Percentiles rank a stretch among this genome's conserved stretches.
Evolutionary conservation across 2,797 vertebrate species (phyloP).

Genomic region (Potorous gilbertii): DNA sequence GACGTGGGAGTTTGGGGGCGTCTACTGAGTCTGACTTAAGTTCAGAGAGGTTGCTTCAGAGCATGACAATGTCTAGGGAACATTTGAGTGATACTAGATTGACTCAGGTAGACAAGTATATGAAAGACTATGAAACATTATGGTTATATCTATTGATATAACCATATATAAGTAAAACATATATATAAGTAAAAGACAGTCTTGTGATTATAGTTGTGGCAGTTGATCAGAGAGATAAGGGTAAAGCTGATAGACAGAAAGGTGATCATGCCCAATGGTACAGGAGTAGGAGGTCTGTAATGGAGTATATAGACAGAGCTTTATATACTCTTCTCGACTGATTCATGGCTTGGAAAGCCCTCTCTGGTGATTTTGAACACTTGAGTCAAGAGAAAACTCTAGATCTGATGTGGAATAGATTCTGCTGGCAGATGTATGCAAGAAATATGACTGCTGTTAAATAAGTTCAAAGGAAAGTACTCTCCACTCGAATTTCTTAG

Average conservation of each 20-base stretch:
- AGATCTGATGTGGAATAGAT: not conserved
- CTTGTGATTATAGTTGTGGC: not conserved
- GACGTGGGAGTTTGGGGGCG: not conserved
- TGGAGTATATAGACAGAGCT: not conserved
- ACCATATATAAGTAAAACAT: too few species aligned
- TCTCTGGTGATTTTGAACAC: not conserved
- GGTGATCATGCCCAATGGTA: not conserved
- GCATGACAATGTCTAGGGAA: not conserved
- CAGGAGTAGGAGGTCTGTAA: not conserved
- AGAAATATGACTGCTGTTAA: not conserved
- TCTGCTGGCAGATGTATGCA: not conserved
- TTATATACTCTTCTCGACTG: not conserved
- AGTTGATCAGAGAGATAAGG: not conserved
- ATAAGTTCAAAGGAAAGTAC: not conserved
- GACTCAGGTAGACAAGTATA: not conserved
- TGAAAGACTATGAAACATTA: not conserved
- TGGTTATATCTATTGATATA: not conserved
- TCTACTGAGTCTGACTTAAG: not conserved
- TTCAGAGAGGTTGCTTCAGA: not conserved
- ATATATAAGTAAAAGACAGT: not conserved
- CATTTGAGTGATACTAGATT: not conserved
- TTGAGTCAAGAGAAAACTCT: not conserved
- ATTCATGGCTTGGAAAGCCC: not conserved
- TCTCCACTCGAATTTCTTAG: not conserved
- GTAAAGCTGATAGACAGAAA: not conserved